Conservation (phyloP, 1,140 invertebrate genomes). For the Asbolus verrucosus region DNA sequence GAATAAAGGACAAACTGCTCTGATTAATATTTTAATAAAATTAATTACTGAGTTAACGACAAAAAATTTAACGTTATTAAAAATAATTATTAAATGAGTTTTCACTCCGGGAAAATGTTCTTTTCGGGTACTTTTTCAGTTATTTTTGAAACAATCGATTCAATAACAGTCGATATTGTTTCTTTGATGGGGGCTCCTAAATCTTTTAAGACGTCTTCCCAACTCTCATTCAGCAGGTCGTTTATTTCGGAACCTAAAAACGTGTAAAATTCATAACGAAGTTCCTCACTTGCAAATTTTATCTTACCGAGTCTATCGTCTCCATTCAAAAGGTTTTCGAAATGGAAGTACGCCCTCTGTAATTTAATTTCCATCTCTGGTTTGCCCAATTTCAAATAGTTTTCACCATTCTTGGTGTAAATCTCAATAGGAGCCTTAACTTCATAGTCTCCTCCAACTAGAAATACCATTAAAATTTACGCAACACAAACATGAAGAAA, state of each 20-base stretch:
- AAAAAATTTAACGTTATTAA: no score
- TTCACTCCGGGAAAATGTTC: slow-evolving; percentile 19
- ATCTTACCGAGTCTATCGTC: slow-evolving; percentile 69
- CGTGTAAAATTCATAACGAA: background rate
- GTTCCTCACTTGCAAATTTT: no score
- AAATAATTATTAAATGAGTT: no score
- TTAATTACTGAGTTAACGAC: no score
- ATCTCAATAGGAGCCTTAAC: background rate
- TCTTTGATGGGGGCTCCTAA: slow-evolving; percentile 65
- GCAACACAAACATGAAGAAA: background rate
- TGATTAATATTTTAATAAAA: background rate
- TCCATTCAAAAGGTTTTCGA: slow-evolving; percentile 74
- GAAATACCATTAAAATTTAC: background rate
- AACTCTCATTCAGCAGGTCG: slow-evolving; percentile 75
- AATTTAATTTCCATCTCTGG: slow-evolving; percentile 36
- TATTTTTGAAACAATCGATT: slow-evolving; percentile 60
- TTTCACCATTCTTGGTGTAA: background rate
- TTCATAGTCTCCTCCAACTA: slow-evolving; percentile 9
- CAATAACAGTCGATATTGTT: slow-evolving; percentile 55
- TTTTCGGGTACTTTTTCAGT: slow-evolving; percentile 17
- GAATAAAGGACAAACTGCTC: background rate
- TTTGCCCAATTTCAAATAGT: slow-evolving; percentile 11
- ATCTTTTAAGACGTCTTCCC: slow-evolving; percentile 74
- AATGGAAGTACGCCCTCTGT: slow-evolving; percentile 63
- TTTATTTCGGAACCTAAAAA: slow-evolving; percentile 64